A percentile compares a stretch with the other conserved stretches of the same genome.
Evolutionary conservation across 2,797 vertebrate species (phyloP).

Genomic region (Denticeps clupeoides): DNA sequence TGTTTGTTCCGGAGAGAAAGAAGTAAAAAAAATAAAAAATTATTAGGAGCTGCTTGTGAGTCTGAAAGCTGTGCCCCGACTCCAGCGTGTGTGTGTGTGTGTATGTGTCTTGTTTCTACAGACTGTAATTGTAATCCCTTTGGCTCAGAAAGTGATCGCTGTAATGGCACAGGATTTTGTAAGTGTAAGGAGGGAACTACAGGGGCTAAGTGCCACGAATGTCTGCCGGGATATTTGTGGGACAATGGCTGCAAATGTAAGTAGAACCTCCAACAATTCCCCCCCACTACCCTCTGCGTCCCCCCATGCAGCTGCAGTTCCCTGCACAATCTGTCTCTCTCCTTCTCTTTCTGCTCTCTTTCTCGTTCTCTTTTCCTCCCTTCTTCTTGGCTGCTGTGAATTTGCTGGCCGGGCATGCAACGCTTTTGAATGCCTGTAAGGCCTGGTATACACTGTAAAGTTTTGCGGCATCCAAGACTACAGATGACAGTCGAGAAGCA

Average conservation of each 20-base stretch:
- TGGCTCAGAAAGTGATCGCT: conserved; percentile 92
- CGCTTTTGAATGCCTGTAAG: conserved; percentile 22
- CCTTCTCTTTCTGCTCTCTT: conserved; percentile 12
- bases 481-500: too few relatives aligned
- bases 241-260: conserved; percentile 98
- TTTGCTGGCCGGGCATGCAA: conserved; percentile 33
- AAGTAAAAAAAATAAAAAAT: not conserved
- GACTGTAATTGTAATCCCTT: conserved; percentile 95
- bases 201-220: conserved; percentile 93
- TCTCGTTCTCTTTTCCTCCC: not conserved
- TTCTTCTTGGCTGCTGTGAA: conserved; percentile 18
- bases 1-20: conserved; percentile 8
- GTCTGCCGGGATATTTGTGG: conserved; percentile 96
- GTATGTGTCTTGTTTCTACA: conserved; percentile 87
- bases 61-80: not conserved
- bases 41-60: not conserved
- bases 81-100: conserved; percentile 65
- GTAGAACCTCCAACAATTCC: conserved; percentile 61
- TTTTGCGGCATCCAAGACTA: too few relatives aligned
- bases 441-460: conserved; percentile 14
- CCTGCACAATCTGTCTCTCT: conserved; percentile 20
- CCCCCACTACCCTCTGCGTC: conserved; percentile 47
- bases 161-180: conserved; percentile 99
- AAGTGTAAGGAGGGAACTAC: conserved; percentile 94
- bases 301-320: too few relatives aligned